A percentile compares a stretch with the other conserved stretches of the same genome.
phyloP scores from a whole-genome alignment of 1,140 invertebrate genomes.

The Papilio dardanus region DNA sequence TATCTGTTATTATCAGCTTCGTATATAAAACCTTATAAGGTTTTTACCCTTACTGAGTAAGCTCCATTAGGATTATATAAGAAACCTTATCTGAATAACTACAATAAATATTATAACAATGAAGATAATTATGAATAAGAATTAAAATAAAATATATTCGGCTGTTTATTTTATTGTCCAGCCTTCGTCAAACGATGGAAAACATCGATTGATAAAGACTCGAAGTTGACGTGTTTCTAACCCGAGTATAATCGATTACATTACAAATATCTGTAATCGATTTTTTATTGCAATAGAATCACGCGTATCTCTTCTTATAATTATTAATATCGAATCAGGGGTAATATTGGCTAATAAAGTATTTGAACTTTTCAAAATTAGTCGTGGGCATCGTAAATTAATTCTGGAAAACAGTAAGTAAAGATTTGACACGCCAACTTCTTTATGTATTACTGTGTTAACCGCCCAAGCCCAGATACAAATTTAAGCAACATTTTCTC shows the following conservation, averaged over 20 bases:
- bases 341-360: neutral
- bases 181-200: conserved; percentile 11
- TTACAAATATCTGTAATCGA: neutral
- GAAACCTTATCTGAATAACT: neutral
- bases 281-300: neutral
- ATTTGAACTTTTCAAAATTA: neutral
- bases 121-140: no score
- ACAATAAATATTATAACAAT: no score
- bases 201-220: conserved; percentile 21
- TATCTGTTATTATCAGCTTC: neutral
- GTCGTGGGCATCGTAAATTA: neutral
- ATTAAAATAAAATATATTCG: neutral
- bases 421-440: neutral
- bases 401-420: neutral
- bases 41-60: neutral
- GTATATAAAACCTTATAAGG: neutral
- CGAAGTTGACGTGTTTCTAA: neutral
- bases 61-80: neutral
- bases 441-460: neutral
- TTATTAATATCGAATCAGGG: neutral
- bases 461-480: neutral
- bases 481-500: neutral
- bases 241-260: conserved; percentile 1
- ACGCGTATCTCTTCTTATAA: neutral
- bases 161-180: neutral